Evolutionary conservation across 2,113 vertebrate genomes (phyloP), one percentile per base, ranked within the genome.

Genomic region (Nesogale talazaci): DNA sequence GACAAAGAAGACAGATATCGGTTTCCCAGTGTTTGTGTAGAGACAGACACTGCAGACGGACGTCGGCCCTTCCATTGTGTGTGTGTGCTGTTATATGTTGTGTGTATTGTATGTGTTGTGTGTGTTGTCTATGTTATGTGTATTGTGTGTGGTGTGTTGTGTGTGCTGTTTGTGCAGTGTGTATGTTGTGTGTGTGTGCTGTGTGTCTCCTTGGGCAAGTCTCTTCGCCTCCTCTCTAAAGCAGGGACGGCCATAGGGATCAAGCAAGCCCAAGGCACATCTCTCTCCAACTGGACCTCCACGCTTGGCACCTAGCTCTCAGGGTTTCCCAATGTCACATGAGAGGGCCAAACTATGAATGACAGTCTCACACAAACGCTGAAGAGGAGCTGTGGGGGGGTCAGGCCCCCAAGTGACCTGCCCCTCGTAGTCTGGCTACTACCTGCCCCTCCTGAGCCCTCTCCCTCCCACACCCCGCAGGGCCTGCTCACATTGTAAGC

Each of bases 401-500:
- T 63, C 19, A 74, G 67, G 63, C 34, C 15, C 46, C 23, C n/a
- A 93, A 72, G n/a, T 27, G 29, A 63, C 12, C 11, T 2, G 57
- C 29, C 34, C 56, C 59, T 70, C 23, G 67, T 57, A 57, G 42
- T 82, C 75, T 70, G 40, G 67, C 75, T 31, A 27, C 27, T 52
- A 1, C 76, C 75, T 6, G 4, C 3, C n/a, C 19, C 38, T 25
- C 46, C 8, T 5, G 52, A 25, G 9, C 23, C 17, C 23, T n/a
- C 25, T 25, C 25, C 23, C 40, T 70, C 29, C 17, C 0, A 5
- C 46, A 40, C 6, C 0, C 63, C 5, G 17, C 38, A 52, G 46
- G 46, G 46, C 46, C 67, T 38, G 25, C 98, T 98, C 89, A 98
- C 98, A 42, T 97, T 94, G 34, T 99, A 99, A 3, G 98, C 98